These are phyloP conservation scores for Bombycilla garrulus DNA, from an alignment of 2,113 vertebrate genomes.

Conservation along the genomic window DNA sequence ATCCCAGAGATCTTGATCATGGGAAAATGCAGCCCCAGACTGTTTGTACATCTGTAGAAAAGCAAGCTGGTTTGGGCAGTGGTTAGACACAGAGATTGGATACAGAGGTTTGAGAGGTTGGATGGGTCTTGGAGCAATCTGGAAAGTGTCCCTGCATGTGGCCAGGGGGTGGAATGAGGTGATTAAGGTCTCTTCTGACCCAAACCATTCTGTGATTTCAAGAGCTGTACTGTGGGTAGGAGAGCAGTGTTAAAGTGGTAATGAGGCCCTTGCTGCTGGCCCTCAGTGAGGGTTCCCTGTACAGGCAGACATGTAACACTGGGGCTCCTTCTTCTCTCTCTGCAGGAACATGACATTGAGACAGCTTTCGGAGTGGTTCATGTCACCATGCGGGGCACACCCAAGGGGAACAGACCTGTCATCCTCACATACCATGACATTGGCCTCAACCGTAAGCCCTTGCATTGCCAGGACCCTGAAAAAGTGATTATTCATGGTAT, in stretches of 20 bases:
- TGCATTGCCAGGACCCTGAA: background rate
- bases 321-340: slow-evolving; percentile 23
- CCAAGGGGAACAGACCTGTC: slow-evolving; percentile 90
- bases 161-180: background rate
- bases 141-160: background rate
- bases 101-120: background rate
- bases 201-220: background rate
- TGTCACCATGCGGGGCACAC: slow-evolving; percentile 88
- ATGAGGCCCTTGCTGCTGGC: background rate
- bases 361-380: slow-evolving; percentile 89
- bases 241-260: background rate
- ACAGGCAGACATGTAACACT: background rate
- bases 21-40: background rate
- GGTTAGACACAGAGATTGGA: background rate
- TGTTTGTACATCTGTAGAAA: background rate
- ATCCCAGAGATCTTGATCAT: background rate
- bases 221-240: background rate
- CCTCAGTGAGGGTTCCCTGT: background rate
- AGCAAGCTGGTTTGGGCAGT: background rate
- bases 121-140: background rate
- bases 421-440: slow-evolving; percentile 97
- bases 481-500: background rate
- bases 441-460: slow-evolving; percentile 92
- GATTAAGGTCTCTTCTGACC: background rate
- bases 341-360: slow-evolving; percentile 94